Percentiles rank a stretch among this genome's conserved stretches.
phyloP scores from a whole-genome alignment of 2,113 vertebrate species.

The Nematolebias whitei region DNA sequence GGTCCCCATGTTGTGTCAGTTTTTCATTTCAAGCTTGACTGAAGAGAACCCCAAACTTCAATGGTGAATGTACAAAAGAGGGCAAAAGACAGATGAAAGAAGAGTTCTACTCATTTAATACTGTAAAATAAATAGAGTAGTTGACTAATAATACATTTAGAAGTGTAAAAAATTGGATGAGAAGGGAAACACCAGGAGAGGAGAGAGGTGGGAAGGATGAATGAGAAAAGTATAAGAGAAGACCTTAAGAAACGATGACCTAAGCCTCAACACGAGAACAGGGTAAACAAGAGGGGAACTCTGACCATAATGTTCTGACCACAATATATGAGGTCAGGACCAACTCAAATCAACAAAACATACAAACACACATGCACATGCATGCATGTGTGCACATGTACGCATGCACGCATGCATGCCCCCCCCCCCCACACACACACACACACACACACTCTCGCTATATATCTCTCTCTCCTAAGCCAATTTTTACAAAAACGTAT shows the following conservation, averaged over 20 bases:
- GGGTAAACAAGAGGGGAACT: conserved; percentile 31
- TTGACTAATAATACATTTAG: conserved; percentile 2
- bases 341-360: no score
- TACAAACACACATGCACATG: conserved; percentile 13
- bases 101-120: conserved; percentile 11
- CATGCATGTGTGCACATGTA: no score
- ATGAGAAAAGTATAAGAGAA: neutral
- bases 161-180: conserved; percentile 9
- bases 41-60: conserved; percentile 41
- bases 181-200: neutral
- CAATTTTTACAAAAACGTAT: conserved; percentile 52
- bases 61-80: conserved; percentile 36
- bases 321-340: no score
- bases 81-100: conserved; percentile 12
- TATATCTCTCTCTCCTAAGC: no score
- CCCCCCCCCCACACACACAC: no score
- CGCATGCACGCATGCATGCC: no score
- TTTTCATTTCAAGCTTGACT: conserved; percentile 75
- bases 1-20: conserved; percentile 43
- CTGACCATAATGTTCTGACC: no score
- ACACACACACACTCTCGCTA: conserved; percentile 11
- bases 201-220: neutral
- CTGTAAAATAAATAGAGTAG: neutral
- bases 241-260: conserved; percentile 27
- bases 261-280: conserved; percentile 17